Evolutionary conservation across 1,140 invertebrate genomes (phyloP).

Genomic region (Eueides isabella): DNA sequence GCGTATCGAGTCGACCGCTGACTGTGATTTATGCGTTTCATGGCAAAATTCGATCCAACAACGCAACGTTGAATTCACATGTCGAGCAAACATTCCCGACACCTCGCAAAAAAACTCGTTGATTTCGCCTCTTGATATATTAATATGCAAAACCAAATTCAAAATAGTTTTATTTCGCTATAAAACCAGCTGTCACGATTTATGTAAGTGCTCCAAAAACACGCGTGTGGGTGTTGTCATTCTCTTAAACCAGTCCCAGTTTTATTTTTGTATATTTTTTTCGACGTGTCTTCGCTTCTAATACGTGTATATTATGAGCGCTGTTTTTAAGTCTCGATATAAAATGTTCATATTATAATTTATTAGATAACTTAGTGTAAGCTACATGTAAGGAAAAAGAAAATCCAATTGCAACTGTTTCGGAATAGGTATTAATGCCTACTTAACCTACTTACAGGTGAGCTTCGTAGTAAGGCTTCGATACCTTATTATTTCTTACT

Average conservation of each 20-base stretch:
- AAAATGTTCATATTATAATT: slow-evolving; percentile 10
- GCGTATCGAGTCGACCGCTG: slow-evolving; percentile 44
- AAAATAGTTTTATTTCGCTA: slow-evolving; percentile 48
- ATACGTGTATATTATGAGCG: background rate
- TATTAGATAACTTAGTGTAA: slow-evolving; percentile 29
- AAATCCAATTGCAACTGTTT: slow-evolving; percentile 39
- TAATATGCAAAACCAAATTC: slow-evolving; percentile 45
- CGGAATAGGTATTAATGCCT: slow-evolving; percentile 42
- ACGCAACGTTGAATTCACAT: slow-evolving; percentile 41
- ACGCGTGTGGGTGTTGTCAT: slow-evolving; percentile 54
- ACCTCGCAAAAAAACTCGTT: slow-evolving; percentile 35
- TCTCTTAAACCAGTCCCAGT: slow-evolving; percentile 48
- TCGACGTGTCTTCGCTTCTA: slow-evolving; percentile 16
- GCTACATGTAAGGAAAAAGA: slow-evolving; percentile 27
- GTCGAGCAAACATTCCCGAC: slow-evolving; percentile 40
- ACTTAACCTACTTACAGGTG: slow-evolving; percentile 58
- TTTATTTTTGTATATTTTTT: slow-evolving; percentile 50
- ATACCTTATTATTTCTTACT: slow-evolving; percentile 46
- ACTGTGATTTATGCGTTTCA: slow-evolving; percentile 48
- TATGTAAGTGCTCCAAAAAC: slow-evolving; percentile 66
- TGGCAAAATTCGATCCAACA: slow-evolving; percentile 33
- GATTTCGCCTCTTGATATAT: slow-evolving; percentile 43
- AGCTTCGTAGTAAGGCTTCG: slow-evolving; percentile 52
- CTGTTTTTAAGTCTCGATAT: background rate
- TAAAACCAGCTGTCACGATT: slow-evolving; percentile 54